Base-by-base conservation (phyloP, 2,797 vertebrate genomes). In the Ctenochaetus hawaiiensis region DNA sequence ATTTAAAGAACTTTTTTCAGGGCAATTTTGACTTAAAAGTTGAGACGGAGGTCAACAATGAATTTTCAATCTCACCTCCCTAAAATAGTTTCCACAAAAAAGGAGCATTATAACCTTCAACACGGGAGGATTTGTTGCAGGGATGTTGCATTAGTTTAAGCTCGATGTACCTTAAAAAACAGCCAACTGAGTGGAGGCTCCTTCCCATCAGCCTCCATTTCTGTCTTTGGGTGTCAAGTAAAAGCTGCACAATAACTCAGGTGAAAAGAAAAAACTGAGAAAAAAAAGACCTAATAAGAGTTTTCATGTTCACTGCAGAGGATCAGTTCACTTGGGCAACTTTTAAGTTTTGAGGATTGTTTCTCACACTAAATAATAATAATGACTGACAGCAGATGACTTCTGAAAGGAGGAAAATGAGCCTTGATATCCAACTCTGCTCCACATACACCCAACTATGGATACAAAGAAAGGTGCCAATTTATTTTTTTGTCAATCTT, bases 351-450 rank as follows among this genome's bases (percentile, higher is more conserved):
- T 45, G 2, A 6, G 51, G 18, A 49, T 69, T 84, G 56, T 82
- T 87, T 87, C 83, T 66, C 48, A 16, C 12, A 26, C 48, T 1
- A 16, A 41, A 51, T 2, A 30, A 67, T 2, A 30, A 67, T 10
- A 69, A 84, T 72, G 83, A 86, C 63, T 78, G 80, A 76, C 72
- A 77, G 77, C 49, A 59, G 63, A 58, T 60, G 37, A 71, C 57
- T 61, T 73, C 56, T 43, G 9, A n/a, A 20, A 53, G 39, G 26
- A 72, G 30, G 57, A 34, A 87, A 83, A 85, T 64, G 43, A 78
- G 23, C 13, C 9, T 43, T 45, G 54, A 67, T 79, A 49, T 67
- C 34, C 37, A 61, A 37, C 60, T 37, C 7, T 9, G 7, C 37
- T 62, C 48, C 16, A 9, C 1, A 3, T 61, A 67, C 45, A 56